Evolutionary conservation across 2,888 invertebrate genomes (phyloP).

Genomic region (Acanthosoma haemorrhoidale): DNA sequence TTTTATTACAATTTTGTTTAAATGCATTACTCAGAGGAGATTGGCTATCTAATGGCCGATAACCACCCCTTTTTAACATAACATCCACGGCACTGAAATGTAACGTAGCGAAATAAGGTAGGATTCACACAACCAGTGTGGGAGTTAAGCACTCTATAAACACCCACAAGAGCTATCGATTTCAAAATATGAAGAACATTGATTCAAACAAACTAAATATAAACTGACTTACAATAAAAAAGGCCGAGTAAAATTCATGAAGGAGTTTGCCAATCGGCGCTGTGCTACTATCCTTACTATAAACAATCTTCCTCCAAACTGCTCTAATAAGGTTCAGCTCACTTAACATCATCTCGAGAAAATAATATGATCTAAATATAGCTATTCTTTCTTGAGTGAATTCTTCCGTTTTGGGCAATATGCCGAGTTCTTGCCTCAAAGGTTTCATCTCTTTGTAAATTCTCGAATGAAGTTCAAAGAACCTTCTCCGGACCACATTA

Average conservation of each 20-base stretch:
- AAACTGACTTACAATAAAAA: background rate
- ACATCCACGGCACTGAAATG: too few relatives aligned
- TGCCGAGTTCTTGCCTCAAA: background rate
- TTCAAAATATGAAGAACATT: background rate
- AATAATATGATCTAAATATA: slow-evolving; percentile 12
- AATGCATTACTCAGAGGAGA: too few relatives aligned
- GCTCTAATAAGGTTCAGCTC: slow-evolving; percentile 10
- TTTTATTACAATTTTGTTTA: too few relatives aligned
- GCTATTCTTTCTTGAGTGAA: background rate
- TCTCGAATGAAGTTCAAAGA: background rate
- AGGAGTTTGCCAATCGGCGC: background rate
- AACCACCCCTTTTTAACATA: too few relatives aligned
- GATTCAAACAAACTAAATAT: background rate
- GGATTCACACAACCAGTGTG: too few relatives aligned
- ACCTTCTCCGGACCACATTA: slow-evolving; percentile 14
- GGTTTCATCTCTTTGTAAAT: background rate
- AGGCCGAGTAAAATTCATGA: slow-evolving; percentile 3
- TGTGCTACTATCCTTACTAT: background rate
- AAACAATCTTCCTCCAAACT: background rate
- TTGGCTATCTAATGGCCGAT: too few relatives aligned
- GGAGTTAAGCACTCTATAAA: too few relatives aligned
- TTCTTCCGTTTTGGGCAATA: background rate
- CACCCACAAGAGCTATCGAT: background rate
- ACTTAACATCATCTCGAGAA: slow-evolving; percentile 12
- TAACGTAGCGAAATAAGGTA: too few relatives aligned